These are phyloP conservation scores for Tenthredo amoena DNA, from an alignment of 2,888 invertebrate genomes.

Conservation along the genomic window DNA sequence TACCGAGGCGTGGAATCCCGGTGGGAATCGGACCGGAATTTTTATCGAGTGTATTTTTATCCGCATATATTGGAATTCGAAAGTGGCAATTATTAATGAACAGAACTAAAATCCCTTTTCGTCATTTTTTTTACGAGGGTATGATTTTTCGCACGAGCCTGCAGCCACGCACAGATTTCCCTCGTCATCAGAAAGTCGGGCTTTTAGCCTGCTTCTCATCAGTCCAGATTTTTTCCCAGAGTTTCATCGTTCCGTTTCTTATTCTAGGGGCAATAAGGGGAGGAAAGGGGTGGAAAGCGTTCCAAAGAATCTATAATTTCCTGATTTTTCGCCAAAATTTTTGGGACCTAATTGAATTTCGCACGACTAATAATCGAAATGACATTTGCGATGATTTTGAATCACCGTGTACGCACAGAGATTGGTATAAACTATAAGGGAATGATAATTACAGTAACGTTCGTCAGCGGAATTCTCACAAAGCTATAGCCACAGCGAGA, in stretches of 20 bases:
- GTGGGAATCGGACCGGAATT: not conserved
- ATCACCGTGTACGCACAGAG: not conserved
- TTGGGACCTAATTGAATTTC: too few species aligned
- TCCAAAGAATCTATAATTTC: too few species aligned
- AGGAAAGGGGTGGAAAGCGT: too few species aligned
- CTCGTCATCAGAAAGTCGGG: too few species aligned
- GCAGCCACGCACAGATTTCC: not conserved
- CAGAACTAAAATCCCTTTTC: not conserved
- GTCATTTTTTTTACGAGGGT: not conserved
- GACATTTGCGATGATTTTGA: too few species aligned
- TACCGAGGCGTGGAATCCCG: not conserved
- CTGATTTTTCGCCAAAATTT: too few species aligned
- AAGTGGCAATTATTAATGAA: slow-evolving; percentile 8
- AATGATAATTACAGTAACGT: not conserved
- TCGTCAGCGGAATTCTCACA: not conserved
- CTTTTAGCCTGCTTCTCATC: too few species aligned
- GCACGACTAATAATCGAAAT: too few species aligned
- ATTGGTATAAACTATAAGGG: not conserved
- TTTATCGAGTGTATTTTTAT: slow-evolving; percentile 11
- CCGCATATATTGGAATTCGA: not conserved
- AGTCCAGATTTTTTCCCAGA: too few species aligned
- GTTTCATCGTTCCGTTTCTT: too few species aligned
- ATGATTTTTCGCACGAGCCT: not conserved
- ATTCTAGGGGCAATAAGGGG: too few species aligned
- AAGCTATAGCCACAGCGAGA: not conserved